Evolutionary conservation across 2,113 vertebrate species (phyloP), one percentile per base, ranked within the genome.

Genomic region (Paradoxurus hermaphroditus): DNA sequence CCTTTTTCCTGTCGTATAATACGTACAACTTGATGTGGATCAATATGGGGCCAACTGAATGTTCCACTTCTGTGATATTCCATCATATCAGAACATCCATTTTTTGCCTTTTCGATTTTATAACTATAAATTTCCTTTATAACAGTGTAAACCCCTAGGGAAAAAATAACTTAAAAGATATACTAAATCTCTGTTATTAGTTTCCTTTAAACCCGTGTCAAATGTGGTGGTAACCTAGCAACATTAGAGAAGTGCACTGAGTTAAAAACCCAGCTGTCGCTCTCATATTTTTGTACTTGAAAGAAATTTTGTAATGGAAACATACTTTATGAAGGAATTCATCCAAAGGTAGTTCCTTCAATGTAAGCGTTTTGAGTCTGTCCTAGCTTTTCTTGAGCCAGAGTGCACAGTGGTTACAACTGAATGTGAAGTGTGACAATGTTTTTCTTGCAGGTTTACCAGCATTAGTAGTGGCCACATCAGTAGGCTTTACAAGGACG

Each of bases 401-500:
- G 27, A 27, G 29, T 62, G 51, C 65, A 86, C 49, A 90, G 86
- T 96, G 23, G 3, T n/a, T 15, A 34, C 14, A 19, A 44, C 7
- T 79, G 65, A 85, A 34, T 63, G 29, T 86, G 51, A 95, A 86
- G 78, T 86, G 78, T 97, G 59, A 75, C 94, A 70, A 96, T 97
- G 70, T 97, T 98, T 98, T 95, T 98, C 98, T 98, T 98, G 51
- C 98, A 99, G 99, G 99, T 98, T 99, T 99, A 98, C 99, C 99
- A 97, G 99, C 99, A 86, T 98, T 99, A 98, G 99, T 99, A 94
- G 99, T 99, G 97, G 99, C 99, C 81, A 99, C 99, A 96, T 99
- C 99, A 88, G 99, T 99, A 99, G 99, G 99, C 98, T 99, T 99
- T 98, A 99, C 99, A 96, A 99, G 99, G 99, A 99, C 99, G 75